Conservation (phyloP, 2,888 invertebrate species). For the Scaptomyza tumidula region DNA sequence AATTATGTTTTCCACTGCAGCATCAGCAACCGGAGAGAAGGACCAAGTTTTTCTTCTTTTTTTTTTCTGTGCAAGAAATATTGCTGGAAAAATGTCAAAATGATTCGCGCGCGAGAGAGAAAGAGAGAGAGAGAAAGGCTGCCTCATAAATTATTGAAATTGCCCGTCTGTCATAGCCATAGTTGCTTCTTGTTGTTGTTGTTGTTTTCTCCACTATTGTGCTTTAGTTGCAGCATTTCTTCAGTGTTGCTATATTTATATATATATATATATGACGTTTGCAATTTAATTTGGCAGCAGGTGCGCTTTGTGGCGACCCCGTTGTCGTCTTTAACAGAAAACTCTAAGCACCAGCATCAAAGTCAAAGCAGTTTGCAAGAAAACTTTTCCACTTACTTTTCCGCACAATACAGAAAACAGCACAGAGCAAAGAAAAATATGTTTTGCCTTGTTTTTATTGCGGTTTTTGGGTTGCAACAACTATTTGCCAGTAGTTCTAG, state of each 20-base stretch:
- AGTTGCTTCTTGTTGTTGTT: constrained; percentile 41
- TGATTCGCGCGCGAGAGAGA: constrained; percentile 21
- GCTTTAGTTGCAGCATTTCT: constrained; percentile 21
- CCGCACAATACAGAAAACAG: constrained; percentile 9
- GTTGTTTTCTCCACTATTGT: constrained; percentile 28
- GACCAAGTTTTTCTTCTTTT: constrained; percentile 40
- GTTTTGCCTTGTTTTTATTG: constrained; percentile 13
- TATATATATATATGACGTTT: constrained; percentile 16
- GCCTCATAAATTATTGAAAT: constrained; percentile 76
- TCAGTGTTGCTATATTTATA: constrained; percentile 10
- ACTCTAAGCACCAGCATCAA: constrained; percentile 37
- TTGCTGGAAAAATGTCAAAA: constrained; percentile 64
- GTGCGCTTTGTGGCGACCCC: constrained; percentile 59
- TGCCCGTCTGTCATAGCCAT: constrained; percentile 70
- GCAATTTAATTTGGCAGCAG: constrained; percentile 74
- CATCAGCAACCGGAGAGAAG: constrained; percentile 19
- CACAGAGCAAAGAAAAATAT: constrained; percentile 11
- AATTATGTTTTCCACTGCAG: constrained; percentile 64
- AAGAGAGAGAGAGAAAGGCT: constrained; percentile 9
- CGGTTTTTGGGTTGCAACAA: constrained; percentile 31
- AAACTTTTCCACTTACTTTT: constrained; percentile 75
- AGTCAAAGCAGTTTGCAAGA: constrained; percentile 37
- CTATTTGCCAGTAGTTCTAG: constrained; percentile 30
- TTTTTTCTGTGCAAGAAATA: constrained; percentile 15
- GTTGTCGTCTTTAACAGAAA: constrained; percentile 56